Percentiles rank a stretch among this genome's conserved stretches.
Conservation (phyloP, 1,140 invertebrate genomes). For the Zophobas morio region DNA sequence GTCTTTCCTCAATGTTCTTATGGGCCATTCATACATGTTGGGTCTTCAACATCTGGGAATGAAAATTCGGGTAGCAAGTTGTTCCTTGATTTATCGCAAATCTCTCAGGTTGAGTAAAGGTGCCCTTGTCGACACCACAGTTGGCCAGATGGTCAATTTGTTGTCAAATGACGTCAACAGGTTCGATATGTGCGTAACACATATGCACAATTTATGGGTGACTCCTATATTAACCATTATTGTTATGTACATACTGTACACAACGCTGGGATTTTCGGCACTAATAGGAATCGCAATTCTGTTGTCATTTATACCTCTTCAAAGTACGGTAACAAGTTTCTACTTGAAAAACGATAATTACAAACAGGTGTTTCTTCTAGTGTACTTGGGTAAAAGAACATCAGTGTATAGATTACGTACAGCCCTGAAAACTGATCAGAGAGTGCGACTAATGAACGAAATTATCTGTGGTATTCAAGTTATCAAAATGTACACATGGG, state of each 20-base stretch:
- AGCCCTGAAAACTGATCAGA: conserved; percentile 79
- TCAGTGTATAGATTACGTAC: conserved; percentile 71
- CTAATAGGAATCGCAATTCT: conserved; percentile 84
- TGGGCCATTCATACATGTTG: conserved; percentile 83
- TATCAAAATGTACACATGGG: conserved; percentile 92
- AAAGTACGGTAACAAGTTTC: conserved; percentile 73
- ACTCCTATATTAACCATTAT: conserved; percentile 83
- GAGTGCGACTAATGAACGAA: conserved; percentile 85
- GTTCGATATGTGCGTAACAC: conserved; percentile 77
- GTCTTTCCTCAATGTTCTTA: conserved; percentile 69
- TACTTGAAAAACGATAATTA: not conserved
- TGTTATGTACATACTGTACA: conserved; percentile 80
- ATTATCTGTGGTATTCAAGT: conserved; percentile 84
- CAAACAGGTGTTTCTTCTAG: conserved; percentile 68
- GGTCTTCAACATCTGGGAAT: conserved; percentile 81
- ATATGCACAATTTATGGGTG: conserved; percentile 78
- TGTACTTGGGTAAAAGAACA: conserved; percentile 80
- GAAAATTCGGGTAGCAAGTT: conserved; percentile 84
- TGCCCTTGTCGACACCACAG: conserved; percentile 84
- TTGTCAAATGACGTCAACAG: conserved; percentile 91
- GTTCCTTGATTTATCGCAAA: conserved; percentile 88
- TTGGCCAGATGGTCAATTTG: conserved; percentile 90
- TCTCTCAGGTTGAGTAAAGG: conserved; percentile 77
- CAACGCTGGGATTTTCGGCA: conserved; percentile 69
- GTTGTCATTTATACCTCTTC: conserved; percentile 86